Conservation (phyloP, 2,888 invertebrate species). For the Fissipunctia ypsillon region DNA sequence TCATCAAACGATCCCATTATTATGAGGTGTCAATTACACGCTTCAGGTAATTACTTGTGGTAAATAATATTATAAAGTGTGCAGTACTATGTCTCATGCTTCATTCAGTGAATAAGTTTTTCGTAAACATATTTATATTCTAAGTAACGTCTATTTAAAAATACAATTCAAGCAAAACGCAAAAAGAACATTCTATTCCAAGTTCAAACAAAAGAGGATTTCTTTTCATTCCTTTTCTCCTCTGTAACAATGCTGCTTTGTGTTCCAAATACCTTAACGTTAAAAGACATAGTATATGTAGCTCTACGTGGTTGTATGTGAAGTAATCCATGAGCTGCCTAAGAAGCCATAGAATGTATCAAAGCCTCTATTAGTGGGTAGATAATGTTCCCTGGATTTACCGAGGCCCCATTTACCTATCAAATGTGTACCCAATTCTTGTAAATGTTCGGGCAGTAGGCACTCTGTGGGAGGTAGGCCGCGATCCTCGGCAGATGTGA, state of each 20-base stretch:
- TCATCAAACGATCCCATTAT: neutral
- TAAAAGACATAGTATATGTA: constrained; percentile 55
- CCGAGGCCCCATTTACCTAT: constrained; percentile 97
- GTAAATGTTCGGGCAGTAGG: constrained; percentile 92
- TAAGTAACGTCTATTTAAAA: neutral
- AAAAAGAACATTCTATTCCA: constrained; percentile 29
- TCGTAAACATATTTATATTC: too few species aligned
- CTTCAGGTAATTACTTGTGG: neutral
- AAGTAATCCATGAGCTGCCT: constrained; percentile 94
- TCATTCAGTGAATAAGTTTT: neutral
- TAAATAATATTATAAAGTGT: neutral
- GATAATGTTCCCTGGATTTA: constrained; percentile 92
- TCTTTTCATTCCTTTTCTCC: constrained; percentile 44
- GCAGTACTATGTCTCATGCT: neutral
- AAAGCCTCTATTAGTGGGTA: constrained; percentile 94
- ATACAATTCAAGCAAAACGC: constrained; percentile 10
- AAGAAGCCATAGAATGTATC: constrained; percentile 95
- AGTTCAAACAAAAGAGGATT: constrained; percentile 41
- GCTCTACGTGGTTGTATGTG: constrained; percentile 90
- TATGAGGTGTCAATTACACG: neutral
- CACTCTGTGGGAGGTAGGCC: constrained; percentile 93
- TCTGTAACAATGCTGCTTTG: constrained; percentile 34
- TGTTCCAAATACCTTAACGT: constrained; percentile 41
- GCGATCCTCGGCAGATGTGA: constrained; percentile 91
- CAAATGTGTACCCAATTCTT: constrained; percentile 94